Evolutionary conservation across 2,113 vertebrate species (phyloP).

Genomic region (Toxotes jaculatrix): DNA sequence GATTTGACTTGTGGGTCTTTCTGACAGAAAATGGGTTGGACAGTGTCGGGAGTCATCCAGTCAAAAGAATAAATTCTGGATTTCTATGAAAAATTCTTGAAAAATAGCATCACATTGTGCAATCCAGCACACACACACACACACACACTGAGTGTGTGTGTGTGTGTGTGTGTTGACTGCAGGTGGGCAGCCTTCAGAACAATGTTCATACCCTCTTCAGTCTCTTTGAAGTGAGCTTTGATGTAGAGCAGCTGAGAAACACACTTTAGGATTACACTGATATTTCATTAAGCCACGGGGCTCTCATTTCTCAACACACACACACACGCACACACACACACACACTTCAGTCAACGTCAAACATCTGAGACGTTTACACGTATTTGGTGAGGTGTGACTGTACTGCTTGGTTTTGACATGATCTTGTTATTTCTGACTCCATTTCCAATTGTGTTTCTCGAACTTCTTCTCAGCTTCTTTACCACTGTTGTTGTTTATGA

Average conservation of each 20-base stretch:
- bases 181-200: slow-evolving; percentile 41
- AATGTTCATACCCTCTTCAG: slow-evolving; percentile 35
- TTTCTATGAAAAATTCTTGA: too few relatives aligned
- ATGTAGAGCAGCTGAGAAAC: slow-evolving; percentile 40
- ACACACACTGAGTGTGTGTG: slow-evolving; percentile 7
- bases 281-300: slow-evolving; percentile 7
- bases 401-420: not conserved
- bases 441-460: not conserved
- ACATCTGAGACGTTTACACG: not conserved
- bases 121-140: too few relatives aligned
- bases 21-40: too few relatives aligned
- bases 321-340: slow-evolving; percentile 8
- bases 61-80: too few relatives aligned
- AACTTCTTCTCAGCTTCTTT: too few relatives aligned
- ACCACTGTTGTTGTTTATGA: not conserved
- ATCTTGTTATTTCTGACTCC: not conserved
- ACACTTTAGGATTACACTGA: slow-evolving; percentile 25
- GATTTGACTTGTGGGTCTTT: not conserved
- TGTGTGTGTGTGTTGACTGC: slow-evolving; percentile 14
- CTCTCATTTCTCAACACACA: not conserved
- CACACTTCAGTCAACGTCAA: not conserved
- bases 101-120: too few relatives aligned
- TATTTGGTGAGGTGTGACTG: not conserved
- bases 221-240: slow-evolving; percentile 53
- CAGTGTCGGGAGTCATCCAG: too few relatives aligned